These are phyloP conservation scores for Miltochrista miniata DNA, from an alignment of 2,888 invertebrate species.

Conservation along the genomic window DNA sequence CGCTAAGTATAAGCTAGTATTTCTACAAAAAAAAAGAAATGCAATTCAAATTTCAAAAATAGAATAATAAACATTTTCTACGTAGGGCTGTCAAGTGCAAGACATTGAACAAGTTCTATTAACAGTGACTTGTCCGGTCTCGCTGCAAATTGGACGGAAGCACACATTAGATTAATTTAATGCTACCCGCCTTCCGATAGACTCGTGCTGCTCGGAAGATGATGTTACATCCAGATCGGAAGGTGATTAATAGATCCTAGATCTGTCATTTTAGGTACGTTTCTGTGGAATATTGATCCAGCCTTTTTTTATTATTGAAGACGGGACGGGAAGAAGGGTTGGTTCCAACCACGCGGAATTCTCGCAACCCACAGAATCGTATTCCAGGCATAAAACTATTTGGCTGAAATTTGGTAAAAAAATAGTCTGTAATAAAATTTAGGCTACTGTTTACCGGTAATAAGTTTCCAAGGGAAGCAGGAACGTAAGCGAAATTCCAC, in stretches of 20 bases:
- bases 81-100: slow-evolving; percentile 19
- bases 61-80: slow-evolving; percentile 5
- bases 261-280: not conserved
- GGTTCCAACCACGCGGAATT: too few species aligned
- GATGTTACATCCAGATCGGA: slow-evolving; percentile 13
- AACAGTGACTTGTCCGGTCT: slow-evolving; percentile 16
- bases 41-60: not conserved
- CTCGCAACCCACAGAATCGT: too few species aligned
- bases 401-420: too few species aligned
- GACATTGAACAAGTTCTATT: slow-evolving; percentile 24
- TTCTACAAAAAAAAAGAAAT: not conserved
- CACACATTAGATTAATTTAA: slow-evolving; percentile 39
- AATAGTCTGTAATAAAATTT: too few species aligned
- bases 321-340: too few species aligned
- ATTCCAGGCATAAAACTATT: too few species aligned
- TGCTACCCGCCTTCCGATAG: slow-evolving; percentile 37
- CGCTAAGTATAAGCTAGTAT: too few species aligned
- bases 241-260: slow-evolving; percentile 8
- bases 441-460: too few species aligned
- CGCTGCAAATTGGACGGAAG: slow-evolving; percentile 26
- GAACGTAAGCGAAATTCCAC: too few species aligned
- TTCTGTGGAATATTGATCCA: not conserved
- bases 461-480: too few species aligned
- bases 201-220: slow-evolving; percentile 10
- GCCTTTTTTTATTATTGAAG: not conserved